Conservation (phyloP, 2,797 vertebrate species). For the Spheniscus humboldti region DNA sequence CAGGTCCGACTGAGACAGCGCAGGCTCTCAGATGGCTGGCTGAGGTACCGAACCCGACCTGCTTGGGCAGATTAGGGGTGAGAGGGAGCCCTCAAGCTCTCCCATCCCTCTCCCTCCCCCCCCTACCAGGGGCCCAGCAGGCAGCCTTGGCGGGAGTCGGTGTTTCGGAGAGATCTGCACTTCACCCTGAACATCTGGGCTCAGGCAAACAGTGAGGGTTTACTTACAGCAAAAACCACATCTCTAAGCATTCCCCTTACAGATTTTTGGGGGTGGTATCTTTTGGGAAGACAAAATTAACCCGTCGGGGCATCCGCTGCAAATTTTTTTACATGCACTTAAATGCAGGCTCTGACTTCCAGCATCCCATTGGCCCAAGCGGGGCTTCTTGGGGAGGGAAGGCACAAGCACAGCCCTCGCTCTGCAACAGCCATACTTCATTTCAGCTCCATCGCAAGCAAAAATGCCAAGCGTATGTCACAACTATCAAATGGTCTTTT, state of each 20-base stretch:
- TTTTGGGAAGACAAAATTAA: neutral
- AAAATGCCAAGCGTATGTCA: neutral
- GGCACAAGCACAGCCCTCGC: neutral
- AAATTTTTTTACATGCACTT: neutral
- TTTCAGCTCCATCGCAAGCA: neutral
- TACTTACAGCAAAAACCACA: neutral
- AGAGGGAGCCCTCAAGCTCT: neutral
- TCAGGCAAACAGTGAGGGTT: neutral
- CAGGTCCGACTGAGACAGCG: neutral
- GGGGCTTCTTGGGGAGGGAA: neutral
- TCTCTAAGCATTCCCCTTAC: neutral
- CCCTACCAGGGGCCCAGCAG: neutral
- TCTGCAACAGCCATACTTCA: neutral
- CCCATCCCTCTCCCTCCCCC: neutral
- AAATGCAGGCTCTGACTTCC: neutral
- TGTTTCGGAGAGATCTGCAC: rapidly evolving
- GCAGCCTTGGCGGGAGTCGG: rapidly evolving
- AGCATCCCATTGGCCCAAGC: rapidly evolving
- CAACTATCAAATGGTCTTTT: neutral
- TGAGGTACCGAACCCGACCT: neutral
- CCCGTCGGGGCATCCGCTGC: rapidly evolving
- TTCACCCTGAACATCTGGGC: neutral
- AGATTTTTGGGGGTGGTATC: neutral
- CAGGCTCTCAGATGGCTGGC: neutral
- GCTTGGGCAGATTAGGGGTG: neutral